These are phyloP conservation scores for Vombatus ursinus DNA, from an alignment of 2,113 vertebrate genomes.

Conservation along the genomic window DNA sequence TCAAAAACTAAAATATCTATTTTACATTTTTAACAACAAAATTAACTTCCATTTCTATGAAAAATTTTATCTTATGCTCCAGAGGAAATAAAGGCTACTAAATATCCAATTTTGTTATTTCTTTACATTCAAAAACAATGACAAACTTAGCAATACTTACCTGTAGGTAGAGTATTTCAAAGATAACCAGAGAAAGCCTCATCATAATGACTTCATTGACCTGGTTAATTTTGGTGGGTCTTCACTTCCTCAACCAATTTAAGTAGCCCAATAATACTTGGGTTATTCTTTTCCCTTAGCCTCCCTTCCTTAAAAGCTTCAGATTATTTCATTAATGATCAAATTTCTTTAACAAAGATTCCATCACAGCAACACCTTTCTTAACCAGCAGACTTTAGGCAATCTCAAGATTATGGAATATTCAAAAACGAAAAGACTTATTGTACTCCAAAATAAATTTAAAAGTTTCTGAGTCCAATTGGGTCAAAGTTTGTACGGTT, in stretches of 20 bases:
- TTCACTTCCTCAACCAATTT: not conserved
- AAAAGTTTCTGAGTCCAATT: not conserved
- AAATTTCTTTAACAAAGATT: slow-evolving; percentile 18
- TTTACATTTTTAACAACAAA: not conserved
- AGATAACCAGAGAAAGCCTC: not conserved
- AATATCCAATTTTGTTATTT: slow-evolving; percentile 13
- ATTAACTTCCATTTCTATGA: slow-evolving; percentile 9
- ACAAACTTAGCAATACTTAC: slow-evolving; percentile 15
- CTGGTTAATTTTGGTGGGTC: not conserved
- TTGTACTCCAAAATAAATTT: not conserved
- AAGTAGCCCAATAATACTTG: not conserved
- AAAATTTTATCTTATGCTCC: not conserved
- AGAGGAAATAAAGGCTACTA: not conserved
- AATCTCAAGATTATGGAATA: slow-evolving; percentile 32
- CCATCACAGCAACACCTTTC: not conserved
- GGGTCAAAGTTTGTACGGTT: not conserved
- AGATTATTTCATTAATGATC: slow-evolving; percentile 13
- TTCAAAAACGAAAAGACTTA: not conserved
- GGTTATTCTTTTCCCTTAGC: not conserved
- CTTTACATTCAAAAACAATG: slow-evolving; percentile 36
- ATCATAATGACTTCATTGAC: not conserved
- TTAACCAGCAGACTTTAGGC: slow-evolving; percentile 34
- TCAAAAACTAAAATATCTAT: slow-evolving; percentile 35
- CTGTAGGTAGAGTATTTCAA: not conserved
- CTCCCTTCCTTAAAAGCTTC: slow-evolving; percentile 7